Base-by-base conservation (phyloP, 2,888 invertebrate species). In the Sphinx pinastri region DNA sequence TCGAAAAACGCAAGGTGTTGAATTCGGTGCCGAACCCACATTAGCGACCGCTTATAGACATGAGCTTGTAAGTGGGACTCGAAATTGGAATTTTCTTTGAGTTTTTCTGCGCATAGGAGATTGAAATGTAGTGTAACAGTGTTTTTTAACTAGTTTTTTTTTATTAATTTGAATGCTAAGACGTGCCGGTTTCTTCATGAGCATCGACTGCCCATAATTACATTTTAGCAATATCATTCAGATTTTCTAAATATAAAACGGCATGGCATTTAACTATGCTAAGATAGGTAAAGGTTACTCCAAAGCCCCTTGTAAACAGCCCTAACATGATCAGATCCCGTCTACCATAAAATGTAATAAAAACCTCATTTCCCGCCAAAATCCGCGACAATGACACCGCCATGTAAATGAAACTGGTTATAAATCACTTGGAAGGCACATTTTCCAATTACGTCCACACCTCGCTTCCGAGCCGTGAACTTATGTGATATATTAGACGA, bases 371-470 rank as follows among this genome's bases (percentile, higher is more conserved):
- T 68, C 54, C n/a, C 10, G 19, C 52, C 51, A 31, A 47, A 54
- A 57, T 55, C 25, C 47, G 45, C 19, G 55, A 13, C 68, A 11
- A 16, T 38, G 68, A 68, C 54, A 45, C 68, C 45, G 19, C 31
- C 59, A 68, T 68, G 58, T 59, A 88, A 87, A 88, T 88, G 85
- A 87, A 84, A 79, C 78, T 72, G 67, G 71, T 67, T 79, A 84
- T 88, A 88, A 88, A 88, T 88, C 88, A 88, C 75, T 66, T 63
- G 25, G 76, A 71, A 54, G 67, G 67, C 67, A 67, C 67, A 67
- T 67, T 67, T 67, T 67, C 67, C 67, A 67, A 67, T 67, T 67
- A 67, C 67, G 67, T 67, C 67, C 52, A 52, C 67, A 67, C 52
- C 52, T 67, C 52, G 52, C 25, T 52, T 14, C 25, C 66, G 49